Conservation (phyloP, 1,140 invertebrate genomes). For the Luehdorfia chinensis region DNA sequence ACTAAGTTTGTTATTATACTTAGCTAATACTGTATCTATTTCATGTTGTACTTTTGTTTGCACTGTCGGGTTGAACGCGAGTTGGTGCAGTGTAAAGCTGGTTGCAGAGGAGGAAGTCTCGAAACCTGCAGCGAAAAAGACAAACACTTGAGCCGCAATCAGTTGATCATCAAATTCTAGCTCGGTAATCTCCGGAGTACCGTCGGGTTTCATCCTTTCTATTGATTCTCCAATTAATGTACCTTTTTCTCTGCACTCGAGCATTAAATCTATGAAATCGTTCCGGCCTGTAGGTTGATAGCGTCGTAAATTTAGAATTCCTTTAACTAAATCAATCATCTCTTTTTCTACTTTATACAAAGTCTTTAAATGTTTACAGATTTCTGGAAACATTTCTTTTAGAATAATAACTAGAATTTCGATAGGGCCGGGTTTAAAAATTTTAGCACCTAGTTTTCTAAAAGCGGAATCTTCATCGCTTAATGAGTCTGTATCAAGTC, state of each 20-base stretch:
- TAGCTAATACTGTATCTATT: conserved; percentile 72
- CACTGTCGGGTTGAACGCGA: conserved; percentile 77
- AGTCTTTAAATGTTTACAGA: background rate
- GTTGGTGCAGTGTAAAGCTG: conserved; percentile 73
- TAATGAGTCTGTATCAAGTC: conserved; percentile 41
- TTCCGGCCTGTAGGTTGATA: conserved; percentile 48
- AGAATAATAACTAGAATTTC: conserved; percentile 21
- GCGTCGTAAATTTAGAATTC: conserved; percentile 29
- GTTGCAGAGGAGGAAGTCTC: conserved; percentile 80
- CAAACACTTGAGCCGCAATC: conserved; percentile 75
- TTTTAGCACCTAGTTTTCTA: conserved; percentile 38
- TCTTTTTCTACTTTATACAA: conserved; percentile 3
- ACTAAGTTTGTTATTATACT: conserved; percentile 50
- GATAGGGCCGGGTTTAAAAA: conserved; percentile 29
- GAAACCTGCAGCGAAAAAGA: conserved; percentile 79
- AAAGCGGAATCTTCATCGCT: conserved; percentile 38
- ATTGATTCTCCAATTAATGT: conserved; percentile 2
- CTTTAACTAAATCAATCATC: conserved; percentile 23
- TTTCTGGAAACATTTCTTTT: conserved; percentile 29
- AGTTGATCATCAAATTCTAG: conserved; percentile 32
- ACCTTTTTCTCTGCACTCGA: conserved; percentile 27
- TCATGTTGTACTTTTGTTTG: conserved; percentile 79
- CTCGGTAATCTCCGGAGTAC: conserved; percentile 25
- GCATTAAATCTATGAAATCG: conserved; percentile 77
- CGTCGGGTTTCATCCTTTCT: background rate